Conservation (phyloP, 2,113 vertebrate species). For the Pomatorhinus ruficollis region DNA sequence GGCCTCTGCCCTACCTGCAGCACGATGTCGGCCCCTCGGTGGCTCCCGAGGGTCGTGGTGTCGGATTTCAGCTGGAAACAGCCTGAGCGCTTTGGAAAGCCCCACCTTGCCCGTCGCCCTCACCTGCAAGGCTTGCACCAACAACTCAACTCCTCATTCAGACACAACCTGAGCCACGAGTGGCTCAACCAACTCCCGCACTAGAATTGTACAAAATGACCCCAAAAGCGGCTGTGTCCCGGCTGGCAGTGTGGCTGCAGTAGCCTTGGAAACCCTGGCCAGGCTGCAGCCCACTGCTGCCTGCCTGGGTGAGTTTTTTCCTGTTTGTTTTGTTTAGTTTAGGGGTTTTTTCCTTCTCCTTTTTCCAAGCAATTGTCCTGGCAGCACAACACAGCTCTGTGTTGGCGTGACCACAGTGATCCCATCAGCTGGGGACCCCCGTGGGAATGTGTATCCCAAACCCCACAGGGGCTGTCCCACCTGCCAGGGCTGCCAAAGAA, state of each 20-base stretch:
- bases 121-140: background rate
- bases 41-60: constrained; percentile 73
- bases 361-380: background rate
- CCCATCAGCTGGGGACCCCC: background rate
- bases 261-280: background rate
- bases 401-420: accelerated
- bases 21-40: constrained; percentile 72
- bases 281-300: accelerated
- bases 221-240: background rate
- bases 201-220: background rate
- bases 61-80: constrained; percentile 71
- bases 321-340: background rate
- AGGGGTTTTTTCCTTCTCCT: background rate
- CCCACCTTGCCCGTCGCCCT: constrained; percentile 55
- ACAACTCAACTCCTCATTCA: background rate
- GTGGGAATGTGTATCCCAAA: accelerated
- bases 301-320: background rate
- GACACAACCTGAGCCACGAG: accelerated
- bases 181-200: accelerated
- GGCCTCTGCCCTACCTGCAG: constrained; percentile 71
- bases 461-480: background rate
- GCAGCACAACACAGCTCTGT: background rate
- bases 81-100: constrained; percentile 71
- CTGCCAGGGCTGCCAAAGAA: background rate
- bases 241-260: background rate